Evolutionary conservation across 2,888 invertebrate species (phyloP).

Genomic region (Drosophila anomelani): DNA sequence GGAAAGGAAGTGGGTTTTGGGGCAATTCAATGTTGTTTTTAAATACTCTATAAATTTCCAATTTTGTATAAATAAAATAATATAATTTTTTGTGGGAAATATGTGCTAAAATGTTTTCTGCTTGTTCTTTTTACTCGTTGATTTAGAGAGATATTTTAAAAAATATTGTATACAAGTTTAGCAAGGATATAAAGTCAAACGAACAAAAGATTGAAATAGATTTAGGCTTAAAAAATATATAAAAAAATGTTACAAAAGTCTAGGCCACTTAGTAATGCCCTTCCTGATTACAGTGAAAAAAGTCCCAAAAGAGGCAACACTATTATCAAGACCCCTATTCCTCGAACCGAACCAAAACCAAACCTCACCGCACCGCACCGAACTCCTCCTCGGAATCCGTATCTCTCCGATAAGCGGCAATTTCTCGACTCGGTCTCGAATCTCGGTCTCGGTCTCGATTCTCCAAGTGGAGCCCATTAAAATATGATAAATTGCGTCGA

Average conservation of each 20-base stretch:
- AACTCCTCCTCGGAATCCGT: conserved; percentile 23
- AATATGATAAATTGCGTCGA: conserved; percentile 82
- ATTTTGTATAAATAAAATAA: too few species aligned
- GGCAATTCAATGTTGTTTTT: too few species aligned
- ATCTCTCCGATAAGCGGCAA: conserved; percentile 53
- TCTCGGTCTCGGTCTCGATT: conserved; percentile 54
- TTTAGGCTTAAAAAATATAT: too few species aligned
- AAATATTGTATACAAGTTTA: too few species aligned
- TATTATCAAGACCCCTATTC: conserved; percentile 53
- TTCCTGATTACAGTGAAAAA: background rate
- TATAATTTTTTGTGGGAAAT: too few species aligned
- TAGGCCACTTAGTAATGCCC: background rate
- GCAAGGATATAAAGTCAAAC: too few species aligned
- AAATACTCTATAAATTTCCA: background rate
- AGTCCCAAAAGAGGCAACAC: conserved; percentile 44
- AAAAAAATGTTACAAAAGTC: background rate
- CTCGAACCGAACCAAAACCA: background rate
- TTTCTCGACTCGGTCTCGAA: conserved; percentile 29
- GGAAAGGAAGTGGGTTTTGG: background rate
- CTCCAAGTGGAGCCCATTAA: conserved; percentile 78
- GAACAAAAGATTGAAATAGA: too few species aligned
- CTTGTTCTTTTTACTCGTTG: too few species aligned
- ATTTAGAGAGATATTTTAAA: too few species aligned
- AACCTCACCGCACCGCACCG: background rate
- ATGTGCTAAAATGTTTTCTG: too few species aligned